Conservation (phyloP, 2,888 invertebrate genomes). For the Portevinia maculata region DNA sequence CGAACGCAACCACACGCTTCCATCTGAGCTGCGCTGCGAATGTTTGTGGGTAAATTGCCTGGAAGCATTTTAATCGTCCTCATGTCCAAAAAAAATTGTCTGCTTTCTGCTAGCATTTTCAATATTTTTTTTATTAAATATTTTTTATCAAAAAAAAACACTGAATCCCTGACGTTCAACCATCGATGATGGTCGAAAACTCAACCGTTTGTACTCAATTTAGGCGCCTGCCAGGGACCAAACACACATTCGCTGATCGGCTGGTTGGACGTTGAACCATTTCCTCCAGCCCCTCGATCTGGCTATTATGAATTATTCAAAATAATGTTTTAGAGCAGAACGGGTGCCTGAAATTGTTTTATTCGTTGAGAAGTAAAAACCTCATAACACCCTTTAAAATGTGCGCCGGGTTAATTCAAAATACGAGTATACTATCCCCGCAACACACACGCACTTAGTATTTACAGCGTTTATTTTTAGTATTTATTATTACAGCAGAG, state of each 20-base stretch:
- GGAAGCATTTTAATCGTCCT: slow-evolving; percentile 69
- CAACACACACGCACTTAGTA: too few relatives aligned
- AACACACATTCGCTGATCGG: slow-evolving; percentile 43
- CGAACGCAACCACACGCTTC: slow-evolving; percentile 60
- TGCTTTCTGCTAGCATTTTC: slow-evolving; percentile 22
- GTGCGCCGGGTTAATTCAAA: slow-evolving; percentile 52
- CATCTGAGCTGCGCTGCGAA: slow-evolving; percentile 61
- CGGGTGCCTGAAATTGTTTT: slow-evolving; percentile 51
- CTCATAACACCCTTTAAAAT: slow-evolving; percentile 63
- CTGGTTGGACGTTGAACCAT: too few relatives aligned
- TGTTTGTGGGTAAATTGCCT: slow-evolving; percentile 70
- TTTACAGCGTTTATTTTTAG: too few relatives aligned
- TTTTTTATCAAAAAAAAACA: slow-evolving; percentile 35
- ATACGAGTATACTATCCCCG: slow-evolving; percentile 56
- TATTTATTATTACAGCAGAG: too few relatives aligned
- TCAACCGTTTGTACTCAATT: slow-evolving; percentile 70
- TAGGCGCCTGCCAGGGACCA: slow-evolving; percentile 63
- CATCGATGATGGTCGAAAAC: slow-evolving; percentile 49
- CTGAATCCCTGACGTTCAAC: slow-evolving; percentile 9
- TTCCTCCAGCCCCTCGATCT: neutral
- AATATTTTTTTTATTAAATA: slow-evolving; percentile 38
- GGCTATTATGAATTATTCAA: slow-evolving; percentile 68
- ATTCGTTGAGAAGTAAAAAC: slow-evolving; percentile 62
- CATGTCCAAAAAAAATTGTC: slow-evolving; percentile 25
- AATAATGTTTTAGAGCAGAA: slow-evolving; percentile 42